A percentile compares a stretch with the other conserved stretches of the same genome.
Evolutionary conservation across 2,113 vertebrate genomes (phyloP).

Genomic region (Beaufortia kweichowensis): DNA sequence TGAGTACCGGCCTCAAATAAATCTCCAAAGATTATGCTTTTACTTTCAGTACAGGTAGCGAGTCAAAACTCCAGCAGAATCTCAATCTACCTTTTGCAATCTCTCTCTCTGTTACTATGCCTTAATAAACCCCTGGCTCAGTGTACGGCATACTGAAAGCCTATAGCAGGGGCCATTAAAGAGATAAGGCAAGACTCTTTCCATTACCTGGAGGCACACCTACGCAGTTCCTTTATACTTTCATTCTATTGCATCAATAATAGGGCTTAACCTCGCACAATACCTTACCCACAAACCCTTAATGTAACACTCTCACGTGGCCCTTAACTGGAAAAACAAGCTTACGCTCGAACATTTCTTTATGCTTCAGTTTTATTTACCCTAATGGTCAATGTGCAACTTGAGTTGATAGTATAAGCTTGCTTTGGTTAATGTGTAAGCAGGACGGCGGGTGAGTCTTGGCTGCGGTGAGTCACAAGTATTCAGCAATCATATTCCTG

Average conservation of each 20-base stretch:
- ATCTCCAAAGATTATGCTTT: slow-evolving; percentile 52
- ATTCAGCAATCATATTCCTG: neutral
- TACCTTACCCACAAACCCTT: slow-evolving; percentile 3
- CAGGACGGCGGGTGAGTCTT: slow-evolving; percentile 21
- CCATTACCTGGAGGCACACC: neutral
- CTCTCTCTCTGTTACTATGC: neutral
- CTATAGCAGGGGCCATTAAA: slow-evolving; percentile 21
- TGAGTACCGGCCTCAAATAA: slow-evolving; percentile 35
- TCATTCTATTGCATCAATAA: slow-evolving; percentile 11
- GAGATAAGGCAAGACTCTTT: slow-evolving; percentile 25
- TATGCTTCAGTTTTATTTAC: slow-evolving; percentile 39
- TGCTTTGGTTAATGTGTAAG: slow-evolving; percentile 49
- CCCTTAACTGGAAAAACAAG: slow-evolving; percentile 11
- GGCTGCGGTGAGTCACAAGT: neutral
- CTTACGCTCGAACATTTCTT: slow-evolving; percentile 1
- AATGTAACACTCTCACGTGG: neutral
- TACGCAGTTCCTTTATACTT: neutral
- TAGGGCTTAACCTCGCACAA: neutral
- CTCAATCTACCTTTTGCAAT: slow-evolving; percentile 25
- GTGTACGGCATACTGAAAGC: slow-evolving; percentile 36
- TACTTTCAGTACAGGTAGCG: slow-evolving; percentile 47
- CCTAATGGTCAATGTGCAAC: slow-evolving; percentile 51
- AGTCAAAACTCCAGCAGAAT: slow-evolving; percentile 32
- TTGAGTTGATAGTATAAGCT: slow-evolving; percentile 46
- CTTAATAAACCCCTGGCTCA: slow-evolving; percentile 26